These are phyloP conservation scores for Apolygus lucorum DNA, from an alignment of 1,140 invertebrate species.

Conservation along the genomic window DNA sequence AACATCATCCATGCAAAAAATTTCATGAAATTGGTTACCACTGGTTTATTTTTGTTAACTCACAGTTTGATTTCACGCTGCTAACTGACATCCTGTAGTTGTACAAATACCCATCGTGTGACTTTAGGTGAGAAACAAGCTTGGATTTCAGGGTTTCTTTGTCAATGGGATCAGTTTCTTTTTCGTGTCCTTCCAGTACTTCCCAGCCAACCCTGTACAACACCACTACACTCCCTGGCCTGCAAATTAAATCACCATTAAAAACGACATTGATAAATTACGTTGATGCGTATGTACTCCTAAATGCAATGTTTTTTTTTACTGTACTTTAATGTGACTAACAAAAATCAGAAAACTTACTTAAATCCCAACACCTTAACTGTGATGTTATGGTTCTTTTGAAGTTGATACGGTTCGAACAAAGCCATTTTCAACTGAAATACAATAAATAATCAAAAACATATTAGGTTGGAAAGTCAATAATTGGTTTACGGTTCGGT, in stretches of 20 bases:
- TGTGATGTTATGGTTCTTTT: constrained; percentile 44
- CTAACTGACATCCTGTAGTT: constrained; percentile 46
- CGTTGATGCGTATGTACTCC: neutral
- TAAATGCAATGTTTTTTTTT: constrained; percentile 10
- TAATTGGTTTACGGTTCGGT: too few relatives aligned
- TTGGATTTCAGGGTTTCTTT: constrained; percentile 42
- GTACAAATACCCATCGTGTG: constrained; percentile 45
- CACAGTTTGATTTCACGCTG: constrained; percentile 40
- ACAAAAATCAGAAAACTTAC: constrained; percentile 40
- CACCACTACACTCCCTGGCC: constrained; percentile 52
- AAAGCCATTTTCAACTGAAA: constrained; percentile 40
- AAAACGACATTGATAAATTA: constrained; percentile 4
- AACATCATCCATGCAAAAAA: too few relatives aligned
- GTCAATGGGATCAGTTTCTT: constrained; percentile 44
- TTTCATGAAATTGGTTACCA: too few relatives aligned
- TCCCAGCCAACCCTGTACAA: constrained; percentile 55
- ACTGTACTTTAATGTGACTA: too few relatives aligned
- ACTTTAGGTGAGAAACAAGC: constrained; percentile 42
- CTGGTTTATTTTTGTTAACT: too few relatives aligned
- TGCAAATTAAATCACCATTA: constrained; percentile 38
- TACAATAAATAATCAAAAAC: neutral
- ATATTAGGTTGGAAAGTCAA: neutral
- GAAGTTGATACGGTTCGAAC: constrained; percentile 43
- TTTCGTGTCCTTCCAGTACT: constrained; percentile 43
- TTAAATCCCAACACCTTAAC: constrained; percentile 56